Conservation (phyloP, 2,113 vertebrate genomes). For the Glareola pratincola region DNA sequence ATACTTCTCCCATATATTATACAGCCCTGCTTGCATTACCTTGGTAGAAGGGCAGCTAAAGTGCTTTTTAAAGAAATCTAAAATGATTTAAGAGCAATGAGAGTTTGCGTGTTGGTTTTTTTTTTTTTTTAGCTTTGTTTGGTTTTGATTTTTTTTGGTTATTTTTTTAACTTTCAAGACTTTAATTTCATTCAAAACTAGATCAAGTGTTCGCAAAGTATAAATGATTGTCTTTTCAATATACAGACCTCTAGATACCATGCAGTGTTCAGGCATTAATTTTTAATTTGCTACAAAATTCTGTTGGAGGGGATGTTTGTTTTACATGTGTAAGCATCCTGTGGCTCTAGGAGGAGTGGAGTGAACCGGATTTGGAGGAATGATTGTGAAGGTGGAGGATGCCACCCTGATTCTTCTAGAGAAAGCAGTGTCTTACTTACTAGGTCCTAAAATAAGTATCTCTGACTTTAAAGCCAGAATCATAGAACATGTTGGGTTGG, state of each 20-base stretch:
- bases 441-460: not conserved
- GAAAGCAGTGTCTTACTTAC: not conserved
- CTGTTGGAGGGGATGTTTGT: not conserved
- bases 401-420: not conserved
- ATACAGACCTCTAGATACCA: not conserved
- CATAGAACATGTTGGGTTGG: too few relatives aligned
- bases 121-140: not conserved
- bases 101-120: rapidly evolving
- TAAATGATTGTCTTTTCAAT: not conserved
- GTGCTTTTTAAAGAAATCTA: too few relatives aligned
- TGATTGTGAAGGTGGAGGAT: not conserved
- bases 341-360: not conserved
- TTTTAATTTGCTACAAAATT: not conserved
- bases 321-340: not conserved
- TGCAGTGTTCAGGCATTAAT: not conserved
- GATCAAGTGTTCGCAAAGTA: not conserved
- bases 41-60: not conserved
- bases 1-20: not conserved
- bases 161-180: not conserved
- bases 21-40: not conserved
- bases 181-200: not conserved
- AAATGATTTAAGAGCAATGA: not conserved
- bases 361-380: not conserved
- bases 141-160: not conserved
- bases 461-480: not conserved